phyloP scores from a whole-genome alignment of 1,140 invertebrate species.

The Zaprionus ornatus region DNA sequence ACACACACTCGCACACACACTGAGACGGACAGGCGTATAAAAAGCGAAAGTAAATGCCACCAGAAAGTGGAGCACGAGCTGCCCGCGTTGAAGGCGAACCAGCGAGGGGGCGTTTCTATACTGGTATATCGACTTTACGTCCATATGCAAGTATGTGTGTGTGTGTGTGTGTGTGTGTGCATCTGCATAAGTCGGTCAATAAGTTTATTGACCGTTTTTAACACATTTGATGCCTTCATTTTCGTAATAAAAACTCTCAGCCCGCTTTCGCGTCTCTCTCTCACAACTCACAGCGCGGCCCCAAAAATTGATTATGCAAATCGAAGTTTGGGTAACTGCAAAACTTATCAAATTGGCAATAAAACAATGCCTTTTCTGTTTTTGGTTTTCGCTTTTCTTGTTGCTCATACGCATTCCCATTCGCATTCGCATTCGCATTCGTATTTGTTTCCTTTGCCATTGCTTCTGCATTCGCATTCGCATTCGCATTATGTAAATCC shows the following conservation, averaged over 20 bases:
- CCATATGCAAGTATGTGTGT: conserved; percentile 13
- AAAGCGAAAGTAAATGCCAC: conserved; percentile 77
- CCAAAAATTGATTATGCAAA: conserved; percentile 55
- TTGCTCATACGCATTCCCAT: conserved; percentile 10
- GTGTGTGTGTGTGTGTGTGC: conserved; percentile 9
- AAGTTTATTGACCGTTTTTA: conserved; percentile 77
- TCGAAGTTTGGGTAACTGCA: conserved; percentile 55
- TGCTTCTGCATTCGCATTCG: conserved; percentile 1
- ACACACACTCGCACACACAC: conserved; percentile 8
- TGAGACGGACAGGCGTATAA: conserved; percentile 18
- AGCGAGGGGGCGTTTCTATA: conserved; percentile 65
- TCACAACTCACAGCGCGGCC: not conserved
- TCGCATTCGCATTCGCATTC: conserved; percentile 4
- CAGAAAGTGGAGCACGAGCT: conserved; percentile 71
- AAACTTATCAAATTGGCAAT: conserved; percentile 53
- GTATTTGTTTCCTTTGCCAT: conserved; percentile 1
- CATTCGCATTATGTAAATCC: conserved; percentile 37
- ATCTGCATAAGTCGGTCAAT: conserved; percentile 69
- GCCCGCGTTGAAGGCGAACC: conserved; percentile 68
- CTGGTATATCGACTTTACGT: conserved; percentile 9
- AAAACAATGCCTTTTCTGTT: conserved; percentile 49
- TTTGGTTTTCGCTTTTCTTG: conserved; percentile 11
- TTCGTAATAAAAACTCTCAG: conserved; percentile 59
- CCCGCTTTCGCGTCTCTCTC: conserved; percentile 21
- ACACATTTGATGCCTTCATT: conserved; percentile 55